phyloP scores from a whole-genome alignment of 2,113 vertebrate species.

The Bos javanicus region DNA sequence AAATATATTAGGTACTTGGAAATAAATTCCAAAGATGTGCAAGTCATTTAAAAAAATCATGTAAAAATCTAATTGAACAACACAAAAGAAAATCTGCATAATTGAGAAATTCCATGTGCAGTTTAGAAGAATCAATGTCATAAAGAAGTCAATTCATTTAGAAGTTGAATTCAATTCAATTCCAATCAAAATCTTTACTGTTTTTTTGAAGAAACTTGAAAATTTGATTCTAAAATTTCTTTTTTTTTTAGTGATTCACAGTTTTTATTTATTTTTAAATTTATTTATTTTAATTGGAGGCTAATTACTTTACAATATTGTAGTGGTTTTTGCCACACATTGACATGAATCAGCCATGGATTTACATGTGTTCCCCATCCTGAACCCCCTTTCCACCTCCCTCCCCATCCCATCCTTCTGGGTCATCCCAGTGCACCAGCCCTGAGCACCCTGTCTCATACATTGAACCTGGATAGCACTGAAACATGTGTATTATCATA shows the following conservation, averaged over 20 bases:
- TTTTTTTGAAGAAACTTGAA: neutral
- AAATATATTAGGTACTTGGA: neutral
- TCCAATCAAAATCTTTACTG: neutral
- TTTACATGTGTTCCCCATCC: neutral
- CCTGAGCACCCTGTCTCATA: neutral
- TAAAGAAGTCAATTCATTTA: neutral
- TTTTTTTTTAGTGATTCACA: neutral
- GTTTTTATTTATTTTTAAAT: neutral
- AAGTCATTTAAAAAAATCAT: neutral
- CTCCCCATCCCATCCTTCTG: neutral
- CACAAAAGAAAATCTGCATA: neutral
- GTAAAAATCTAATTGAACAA: neutral
- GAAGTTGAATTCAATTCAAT: neutral
- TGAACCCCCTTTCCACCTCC: neutral
- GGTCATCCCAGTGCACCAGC: neutral
- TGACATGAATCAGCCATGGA: neutral
- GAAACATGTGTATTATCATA: neutral
- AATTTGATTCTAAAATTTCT: neutral
- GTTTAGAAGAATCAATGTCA: neutral
- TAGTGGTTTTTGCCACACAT: neutral
- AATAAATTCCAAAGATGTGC: neutral
- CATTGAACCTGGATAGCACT: neutral
- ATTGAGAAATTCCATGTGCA: neutral
- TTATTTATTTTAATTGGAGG: neutral
- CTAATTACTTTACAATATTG: neutral